Percentiles rank a stretch among this genome's conserved stretches.
Evolutionary conservation across 1,140 invertebrate species (phyloP).

Genomic region (Conus betulinus): DNA sequence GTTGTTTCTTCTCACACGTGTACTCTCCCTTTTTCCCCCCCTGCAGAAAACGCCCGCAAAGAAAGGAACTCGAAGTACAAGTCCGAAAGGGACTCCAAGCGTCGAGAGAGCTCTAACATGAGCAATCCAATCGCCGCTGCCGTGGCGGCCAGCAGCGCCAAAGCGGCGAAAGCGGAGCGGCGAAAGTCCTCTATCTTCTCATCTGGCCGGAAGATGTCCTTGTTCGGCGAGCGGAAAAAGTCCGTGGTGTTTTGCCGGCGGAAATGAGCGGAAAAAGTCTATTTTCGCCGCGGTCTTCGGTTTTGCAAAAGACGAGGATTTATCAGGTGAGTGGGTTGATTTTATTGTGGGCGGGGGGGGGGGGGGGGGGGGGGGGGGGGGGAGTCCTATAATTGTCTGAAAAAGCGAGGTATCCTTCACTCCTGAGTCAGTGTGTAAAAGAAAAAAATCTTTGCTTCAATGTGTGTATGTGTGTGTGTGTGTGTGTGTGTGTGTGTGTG

Average conservation of each 20-base stretch:
- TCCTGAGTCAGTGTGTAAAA: too few relatives aligned
- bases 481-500: too few relatives aligned
- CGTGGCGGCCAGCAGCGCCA: not conserved
- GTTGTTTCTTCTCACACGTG: not conserved
- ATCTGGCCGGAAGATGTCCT: slow-evolving; percentile 19
- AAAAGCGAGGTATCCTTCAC: too few relatives aligned
- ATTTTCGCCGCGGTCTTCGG: slow-evolving; percentile 35
- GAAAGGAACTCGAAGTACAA: slow-evolving; percentile 18
- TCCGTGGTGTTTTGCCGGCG: slow-evolving; percentile 10
- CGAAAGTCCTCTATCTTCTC: slow-evolving; percentile 33
- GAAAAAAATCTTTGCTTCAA: too few relatives aligned
- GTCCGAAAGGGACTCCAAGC: not conserved
- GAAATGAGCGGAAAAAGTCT: slow-evolving; percentile 27
- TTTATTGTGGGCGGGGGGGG: too few relatives aligned
- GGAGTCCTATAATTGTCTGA: too few relatives aligned
- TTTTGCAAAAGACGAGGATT: slow-evolving; percentile 27
- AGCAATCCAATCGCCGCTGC: slow-evolving; percentile 21
- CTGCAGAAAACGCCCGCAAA: slow-evolving; percentile 7
- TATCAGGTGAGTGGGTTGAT: slow-evolving; percentile 27
- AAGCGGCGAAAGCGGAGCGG: not conserved
- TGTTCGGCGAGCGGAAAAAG: slow-evolving; percentile 30
- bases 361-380: too few relatives aligned
- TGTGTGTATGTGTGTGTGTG: too few relatives aligned
- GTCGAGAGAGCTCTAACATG: not conserved
- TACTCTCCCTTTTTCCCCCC: not conserved